Evolutionary conservation across 1,140 invertebrate genomes (phyloP).

Genomic region (Drosophila kepulauana): DNA sequence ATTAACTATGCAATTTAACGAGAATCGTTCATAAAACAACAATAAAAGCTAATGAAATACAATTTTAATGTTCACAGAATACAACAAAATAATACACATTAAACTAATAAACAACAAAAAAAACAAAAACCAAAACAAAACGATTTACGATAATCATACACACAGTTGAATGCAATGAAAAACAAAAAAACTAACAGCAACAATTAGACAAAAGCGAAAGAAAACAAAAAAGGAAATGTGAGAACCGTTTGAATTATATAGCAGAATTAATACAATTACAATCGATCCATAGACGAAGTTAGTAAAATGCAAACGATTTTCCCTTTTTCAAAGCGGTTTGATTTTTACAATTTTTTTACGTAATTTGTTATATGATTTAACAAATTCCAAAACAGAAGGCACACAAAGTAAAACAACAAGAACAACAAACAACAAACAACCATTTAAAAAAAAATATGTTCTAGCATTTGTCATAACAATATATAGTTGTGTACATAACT

Average conservation of each 20-base stretch:
- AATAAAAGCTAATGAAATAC: constrained; percentile 39
- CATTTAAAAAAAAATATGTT: constrained; percentile 54
- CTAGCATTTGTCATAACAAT: constrained; percentile 77
- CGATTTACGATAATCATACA: constrained; percentile 73
- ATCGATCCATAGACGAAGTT: constrained; percentile 37
- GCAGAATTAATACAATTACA: constrained; percentile 62
- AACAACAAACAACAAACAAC: constrained; percentile 22
- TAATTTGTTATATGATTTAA: constrained; percentile 56
- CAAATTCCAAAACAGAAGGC: constrained; percentile 23
- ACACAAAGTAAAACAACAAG: constrained; percentile 36
- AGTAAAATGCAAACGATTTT: constrained; percentile 32
- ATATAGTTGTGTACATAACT: constrained; percentile 83
- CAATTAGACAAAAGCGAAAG: constrained; percentile 49
- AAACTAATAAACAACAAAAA: constrained; percentile 30
- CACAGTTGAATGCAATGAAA: constrained; percentile 43
- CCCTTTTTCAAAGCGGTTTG: constrained; percentile 29
- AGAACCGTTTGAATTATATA: constrained; percentile 61
- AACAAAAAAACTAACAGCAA: constrained; percentile 54
- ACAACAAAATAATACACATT: constrained; percentile 35
- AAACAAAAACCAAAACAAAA: constrained; percentile 31
- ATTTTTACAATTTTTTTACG: constrained; percentile 48
- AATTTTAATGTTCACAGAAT: constrained; percentile 76
- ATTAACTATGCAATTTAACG: constrained; percentile 53
- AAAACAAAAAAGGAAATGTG: constrained; percentile 36
- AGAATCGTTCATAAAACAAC: constrained; percentile 49